Percentiles rank a stretch among this genome's conserved stretches.
These are phyloP conservation scores for Nothoprocta pentlandii DNA, from an alignment of 2,113 vertebrate species.

Conservation along the genomic window DNA sequence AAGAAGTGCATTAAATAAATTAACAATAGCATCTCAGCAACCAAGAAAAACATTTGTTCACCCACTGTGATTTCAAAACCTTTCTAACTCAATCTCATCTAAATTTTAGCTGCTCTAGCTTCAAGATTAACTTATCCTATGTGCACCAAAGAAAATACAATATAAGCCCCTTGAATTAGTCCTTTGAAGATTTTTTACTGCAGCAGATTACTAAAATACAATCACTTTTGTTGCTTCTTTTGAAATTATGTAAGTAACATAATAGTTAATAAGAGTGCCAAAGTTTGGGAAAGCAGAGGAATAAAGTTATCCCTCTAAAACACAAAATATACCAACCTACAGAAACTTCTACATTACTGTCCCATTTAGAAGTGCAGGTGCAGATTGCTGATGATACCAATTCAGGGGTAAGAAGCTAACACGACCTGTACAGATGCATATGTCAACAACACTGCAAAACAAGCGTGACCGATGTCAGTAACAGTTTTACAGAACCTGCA, in stretches of 20 bases:
- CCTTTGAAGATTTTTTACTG: neutral
- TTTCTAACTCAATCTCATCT: neutral
- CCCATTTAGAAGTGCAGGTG: neutral
- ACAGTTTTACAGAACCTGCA: neutral
- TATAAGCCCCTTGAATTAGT: neutral
- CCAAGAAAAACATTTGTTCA: neutral
- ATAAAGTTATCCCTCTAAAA: neutral
- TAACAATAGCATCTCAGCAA: neutral
- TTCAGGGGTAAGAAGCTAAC: neutral
- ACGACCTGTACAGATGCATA: rapidly evolving
- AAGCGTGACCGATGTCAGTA: neutral
- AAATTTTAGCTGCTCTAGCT: neutral
- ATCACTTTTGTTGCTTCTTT: neutral
- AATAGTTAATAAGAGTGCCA: neutral
- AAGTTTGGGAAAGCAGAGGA: neutral
- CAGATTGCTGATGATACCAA: neutral
- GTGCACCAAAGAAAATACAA: neutral
- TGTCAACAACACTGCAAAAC: neutral
- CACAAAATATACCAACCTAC: neutral
- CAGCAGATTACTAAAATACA: neutral
- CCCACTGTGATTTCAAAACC: rapidly evolving
- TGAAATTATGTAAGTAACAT: neutral
- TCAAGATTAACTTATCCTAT: neutral
- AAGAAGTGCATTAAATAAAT: neutral
- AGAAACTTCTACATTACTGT: neutral